Percentiles rank a stretch among this genome's conserved stretches.
These are phyloP conservation scores for Psittacula cyanocephala DNA, from an alignment of 2,113 vertebrate species.

Conservation along the genomic window DNA sequence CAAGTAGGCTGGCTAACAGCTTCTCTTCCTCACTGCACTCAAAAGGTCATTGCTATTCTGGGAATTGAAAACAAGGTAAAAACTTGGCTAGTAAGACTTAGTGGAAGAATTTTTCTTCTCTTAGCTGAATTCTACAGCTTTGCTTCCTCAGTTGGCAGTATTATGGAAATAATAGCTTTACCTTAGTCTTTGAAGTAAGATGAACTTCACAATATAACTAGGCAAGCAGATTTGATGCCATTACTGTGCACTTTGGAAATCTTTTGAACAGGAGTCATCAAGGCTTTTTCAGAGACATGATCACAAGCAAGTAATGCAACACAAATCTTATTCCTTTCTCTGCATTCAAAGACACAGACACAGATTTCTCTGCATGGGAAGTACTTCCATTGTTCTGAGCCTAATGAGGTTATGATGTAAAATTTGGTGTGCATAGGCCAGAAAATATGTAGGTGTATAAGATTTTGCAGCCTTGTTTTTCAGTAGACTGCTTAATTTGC, in stretches of 20 bases:
- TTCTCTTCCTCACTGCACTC: not conserved
- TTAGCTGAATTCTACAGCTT: not conserved
- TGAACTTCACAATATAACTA: not conserved
- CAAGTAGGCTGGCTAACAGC: not conserved
- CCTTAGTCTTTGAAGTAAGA: not conserved
- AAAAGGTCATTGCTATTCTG: slow-evolving; percentile 55
- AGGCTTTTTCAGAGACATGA: not conserved
- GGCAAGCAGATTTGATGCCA: not conserved
- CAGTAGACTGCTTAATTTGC: not conserved
- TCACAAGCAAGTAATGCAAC: not conserved
- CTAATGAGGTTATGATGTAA: not conserved
- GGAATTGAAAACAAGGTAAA: slow-evolving; percentile 28
- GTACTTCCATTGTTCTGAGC: not conserved
- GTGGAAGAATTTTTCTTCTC: not conserved
- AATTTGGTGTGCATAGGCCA: not conserved
- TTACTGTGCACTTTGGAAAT: not conserved
- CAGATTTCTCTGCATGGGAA: not conserved
- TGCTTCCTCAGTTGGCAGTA: not conserved
- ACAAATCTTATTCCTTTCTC: not conserved
- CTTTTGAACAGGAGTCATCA: not conserved
- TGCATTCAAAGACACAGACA: not conserved
- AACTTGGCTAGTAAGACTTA: not conserved
- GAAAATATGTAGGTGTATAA: not conserved
- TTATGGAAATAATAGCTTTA: not conserved
- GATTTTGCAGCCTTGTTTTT: not conserved